phyloP scores from a whole-genome alignment of 2,888 invertebrate genomes.

The Drosophila mayaguana region DNA sequence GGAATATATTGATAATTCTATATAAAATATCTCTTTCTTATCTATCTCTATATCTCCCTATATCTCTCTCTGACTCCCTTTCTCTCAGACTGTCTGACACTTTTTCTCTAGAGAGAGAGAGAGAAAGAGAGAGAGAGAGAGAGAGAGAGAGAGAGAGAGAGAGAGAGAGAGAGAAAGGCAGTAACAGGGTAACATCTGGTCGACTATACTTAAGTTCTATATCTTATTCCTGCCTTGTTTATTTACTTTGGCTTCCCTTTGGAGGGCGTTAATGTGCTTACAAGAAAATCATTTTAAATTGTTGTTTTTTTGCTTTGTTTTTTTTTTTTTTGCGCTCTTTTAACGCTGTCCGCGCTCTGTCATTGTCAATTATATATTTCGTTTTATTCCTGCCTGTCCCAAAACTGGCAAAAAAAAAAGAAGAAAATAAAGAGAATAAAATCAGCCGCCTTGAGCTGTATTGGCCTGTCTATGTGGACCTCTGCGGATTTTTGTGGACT shows the following conservation, averaged over 20 bases:
- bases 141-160: no score
- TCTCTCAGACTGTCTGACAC: no score
- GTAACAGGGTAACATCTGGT: background rate
- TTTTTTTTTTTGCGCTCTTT: slow-evolving; percentile 31
- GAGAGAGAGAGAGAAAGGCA: no score
- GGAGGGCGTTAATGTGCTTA: slow-evolving; percentile 59
- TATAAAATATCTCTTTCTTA: no score
- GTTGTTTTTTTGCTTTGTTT: slow-evolving; percentile 57
- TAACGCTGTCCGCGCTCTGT: slow-evolving; percentile 59
- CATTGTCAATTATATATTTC: slow-evolving; percentile 71
- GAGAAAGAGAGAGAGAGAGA: no score
- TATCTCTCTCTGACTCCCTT: no score
- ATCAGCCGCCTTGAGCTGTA: slow-evolving; percentile 50
- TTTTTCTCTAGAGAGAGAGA: no score
- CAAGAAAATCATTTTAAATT: slow-evolving; percentile 81
- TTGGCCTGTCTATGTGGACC: slow-evolving; percentile 22
- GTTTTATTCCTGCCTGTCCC: slow-evolving; percentile 3
- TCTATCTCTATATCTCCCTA: no score
- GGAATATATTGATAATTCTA: no score
- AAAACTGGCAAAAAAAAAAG: slow-evolving; percentile 16
- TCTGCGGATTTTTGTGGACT: background rate
- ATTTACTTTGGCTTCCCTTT: slow-evolving; percentile 31
- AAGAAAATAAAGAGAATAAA: background rate
- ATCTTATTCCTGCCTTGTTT: slow-evolving; percentile 28
- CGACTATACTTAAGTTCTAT: fast-evolving